These are phyloP conservation scores for Cactoblastis cactorum DNA, from an alignment of 2,888 invertebrate genomes.

Conservation along the genomic window DNA sequence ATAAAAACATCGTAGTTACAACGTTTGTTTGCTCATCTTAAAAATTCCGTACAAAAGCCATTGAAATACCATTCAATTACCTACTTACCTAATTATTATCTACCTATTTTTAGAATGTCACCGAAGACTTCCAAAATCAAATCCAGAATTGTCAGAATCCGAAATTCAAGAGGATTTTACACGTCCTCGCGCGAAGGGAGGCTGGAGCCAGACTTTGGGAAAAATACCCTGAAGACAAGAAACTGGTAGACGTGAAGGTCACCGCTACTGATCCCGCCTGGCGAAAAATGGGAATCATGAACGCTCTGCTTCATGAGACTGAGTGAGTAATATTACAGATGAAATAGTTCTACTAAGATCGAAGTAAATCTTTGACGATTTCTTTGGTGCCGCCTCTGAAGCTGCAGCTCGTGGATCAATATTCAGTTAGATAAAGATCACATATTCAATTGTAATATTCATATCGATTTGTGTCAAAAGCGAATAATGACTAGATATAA, in stretches of 20 bases:
- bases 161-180: slow-evolving; percentile 83
- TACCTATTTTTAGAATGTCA: slow-evolving; percentile 38
- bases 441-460: too few relatives aligned
- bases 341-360: not conserved
- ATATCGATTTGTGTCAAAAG: too few relatives aligned
- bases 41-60: too few relatives aligned
- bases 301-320: slow-evolving; percentile 79
- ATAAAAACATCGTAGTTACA: too few relatives aligned
- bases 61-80: not conserved
- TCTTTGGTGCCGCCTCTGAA: too few relatives aligned
- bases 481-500: too few relatives aligned
- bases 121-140: slow-evolving; percentile 53
- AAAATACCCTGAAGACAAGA: slow-evolving; percentile 75
- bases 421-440: too few relatives aligned
- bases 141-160: slow-evolving; percentile 75
- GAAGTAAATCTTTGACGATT: too few relatives aligned
- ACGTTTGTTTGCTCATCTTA: too few relatives aligned
- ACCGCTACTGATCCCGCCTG: slow-evolving; percentile 83
- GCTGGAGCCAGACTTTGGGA: slow-evolving; percentile 76
- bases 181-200: slow-evolving; percentile 79
- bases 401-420: not conserved
- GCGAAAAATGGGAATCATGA: slow-evolving; percentile 84
- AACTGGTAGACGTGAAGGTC: slow-evolving; percentile 81
- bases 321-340: slow-evolving; percentile 69
- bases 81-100: too few relatives aligned